A percentile compares a stretch with the other conserved stretches of the same genome.
Evolutionary conservation across 64 coral and sea anemone genomes (phyloP).

Genomic region (Montipora foliosa): DNA sequence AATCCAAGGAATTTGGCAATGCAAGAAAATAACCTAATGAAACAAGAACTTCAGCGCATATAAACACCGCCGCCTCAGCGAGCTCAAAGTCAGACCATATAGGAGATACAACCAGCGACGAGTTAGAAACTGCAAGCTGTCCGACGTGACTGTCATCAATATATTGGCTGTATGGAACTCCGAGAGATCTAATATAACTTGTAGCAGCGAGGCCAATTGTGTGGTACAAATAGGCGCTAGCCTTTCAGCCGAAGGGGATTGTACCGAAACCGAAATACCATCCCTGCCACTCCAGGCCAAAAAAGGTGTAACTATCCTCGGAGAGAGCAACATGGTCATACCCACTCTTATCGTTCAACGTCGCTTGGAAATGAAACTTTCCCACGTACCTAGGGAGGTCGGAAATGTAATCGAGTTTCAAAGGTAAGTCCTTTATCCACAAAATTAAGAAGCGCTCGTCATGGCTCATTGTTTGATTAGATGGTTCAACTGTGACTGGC

Average conservation of each 20-base stretch:
- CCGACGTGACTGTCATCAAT: too few relatives aligned
- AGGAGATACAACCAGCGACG: too few relatives aligned
- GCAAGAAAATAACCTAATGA: background rate
- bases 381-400: conserved; percentile 53
- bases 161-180: background rate
- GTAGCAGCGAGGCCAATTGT: conserved; percentile 8
- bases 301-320: background rate
- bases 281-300: background rate
- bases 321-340: conserved; percentile 44
- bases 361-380: conserved; percentile 35
- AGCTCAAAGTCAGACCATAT: too few relatives aligned
- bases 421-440: background rate
- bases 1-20: background rate
- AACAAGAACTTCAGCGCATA: background rate
- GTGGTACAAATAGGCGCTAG: background rate
- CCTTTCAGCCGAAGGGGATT: conserved; percentile 41
- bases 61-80: background rate
- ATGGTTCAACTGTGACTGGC: conserved; percentile 48
- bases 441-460: conserved; percentile 60
- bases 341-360: conserved; percentile 64
- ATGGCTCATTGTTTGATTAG: conserved; percentile 57
- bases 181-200: background rate
- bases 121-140: too few relatives aligned
- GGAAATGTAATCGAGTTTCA: conserved; percentile 31
- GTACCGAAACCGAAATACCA: background rate